phyloP scores from a whole-genome alignment of 2,113 vertebrate species.

The Phylloscopus trochilus region DNA sequence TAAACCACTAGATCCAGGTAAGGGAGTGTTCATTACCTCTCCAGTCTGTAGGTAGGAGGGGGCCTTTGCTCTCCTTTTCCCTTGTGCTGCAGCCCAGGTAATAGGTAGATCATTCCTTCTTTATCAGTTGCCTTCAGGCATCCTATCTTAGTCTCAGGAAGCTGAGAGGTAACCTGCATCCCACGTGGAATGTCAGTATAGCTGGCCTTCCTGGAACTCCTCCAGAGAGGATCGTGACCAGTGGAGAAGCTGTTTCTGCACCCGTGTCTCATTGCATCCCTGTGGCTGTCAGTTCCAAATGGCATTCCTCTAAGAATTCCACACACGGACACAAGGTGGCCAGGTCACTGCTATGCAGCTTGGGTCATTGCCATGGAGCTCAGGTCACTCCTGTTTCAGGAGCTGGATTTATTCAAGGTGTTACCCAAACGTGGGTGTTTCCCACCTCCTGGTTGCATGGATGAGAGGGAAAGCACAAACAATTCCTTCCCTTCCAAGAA shows the following conservation, averaged over 20 bases:
- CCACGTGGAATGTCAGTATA: neutral
- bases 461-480: neutral
- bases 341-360: neutral
- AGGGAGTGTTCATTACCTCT: neutral
- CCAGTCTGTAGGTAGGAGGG: neutral
- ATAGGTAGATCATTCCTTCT: neutral
- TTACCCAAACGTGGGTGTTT: neutral
- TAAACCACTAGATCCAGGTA: conserved; percentile 81
- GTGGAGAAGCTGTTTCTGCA: neutral
- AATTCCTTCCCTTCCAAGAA: neutral
- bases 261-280: neutral
- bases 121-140: neutral
- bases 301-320: neutral
- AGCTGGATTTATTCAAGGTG: neutral
- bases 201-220: neutral
- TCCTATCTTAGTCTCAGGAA: neutral
- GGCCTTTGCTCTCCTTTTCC: neutral
- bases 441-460: neutral
- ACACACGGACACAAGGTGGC: neutral
- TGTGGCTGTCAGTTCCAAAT: neutral
- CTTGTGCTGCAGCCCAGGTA: neutral
- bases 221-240: neutral
- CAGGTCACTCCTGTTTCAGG: neutral
- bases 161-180: neutral
- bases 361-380: neutral